A percentile compares a stretch with the other conserved stretches of the same genome.
These are phyloP conservation scores for Hemaris fuciformis DNA, from an alignment of 2,888 invertebrate genomes.

Conservation along the genomic window DNA sequence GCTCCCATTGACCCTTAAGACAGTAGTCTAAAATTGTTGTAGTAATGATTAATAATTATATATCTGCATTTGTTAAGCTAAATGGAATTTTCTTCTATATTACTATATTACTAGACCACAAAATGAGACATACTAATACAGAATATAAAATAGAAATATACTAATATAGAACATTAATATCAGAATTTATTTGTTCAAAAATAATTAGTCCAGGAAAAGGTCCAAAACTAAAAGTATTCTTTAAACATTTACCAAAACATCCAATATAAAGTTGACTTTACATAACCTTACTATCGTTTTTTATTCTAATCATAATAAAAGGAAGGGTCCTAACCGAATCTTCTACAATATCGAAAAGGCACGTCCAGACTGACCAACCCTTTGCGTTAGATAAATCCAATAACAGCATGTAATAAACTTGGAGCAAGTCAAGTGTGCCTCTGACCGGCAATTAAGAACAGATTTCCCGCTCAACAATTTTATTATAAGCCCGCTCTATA, in stretches of 20 bases:
- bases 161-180: too few species aligned
- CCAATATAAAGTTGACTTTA: background rate
- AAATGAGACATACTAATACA: too few species aligned
- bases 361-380: background rate
- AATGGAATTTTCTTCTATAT: too few species aligned
- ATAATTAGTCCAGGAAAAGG: too few species aligned
- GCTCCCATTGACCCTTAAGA: too few species aligned
- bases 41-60: too few species aligned
- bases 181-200: too few species aligned
- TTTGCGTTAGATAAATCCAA: constrained; percentile 14
- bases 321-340: background rate
- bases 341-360: background rate
- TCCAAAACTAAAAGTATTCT: too few species aligned
- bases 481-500: constrained; percentile 14
- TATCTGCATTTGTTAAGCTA: too few species aligned
- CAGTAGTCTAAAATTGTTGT: too few species aligned
- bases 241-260: background rate
- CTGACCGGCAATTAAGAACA: constrained; percentile 14
- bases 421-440: constrained; percentile 11
- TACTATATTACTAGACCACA: too few species aligned
- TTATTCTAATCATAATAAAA: background rate
- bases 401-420: constrained; percentile 14
- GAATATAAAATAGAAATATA: too few species aligned
- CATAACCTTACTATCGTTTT: background rate
- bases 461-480: constrained; percentile 15